Base-by-base conservation (phyloP, 2,113 vertebrate species). In the Stigmatopora nigra region DNA sequence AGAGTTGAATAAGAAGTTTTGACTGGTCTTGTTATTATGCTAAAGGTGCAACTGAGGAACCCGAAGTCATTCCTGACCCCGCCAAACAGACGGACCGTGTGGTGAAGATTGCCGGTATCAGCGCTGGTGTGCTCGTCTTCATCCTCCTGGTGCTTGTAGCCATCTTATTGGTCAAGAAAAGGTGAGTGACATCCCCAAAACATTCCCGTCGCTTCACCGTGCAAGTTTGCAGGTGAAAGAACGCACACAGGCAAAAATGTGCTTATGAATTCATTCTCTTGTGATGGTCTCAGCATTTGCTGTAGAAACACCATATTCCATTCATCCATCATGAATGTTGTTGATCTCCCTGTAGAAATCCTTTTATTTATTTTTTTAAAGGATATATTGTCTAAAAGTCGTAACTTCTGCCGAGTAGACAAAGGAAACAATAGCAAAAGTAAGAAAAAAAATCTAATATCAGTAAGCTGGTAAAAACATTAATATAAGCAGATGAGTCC, bases 41-140 rank as follows among this genome's bases (percentile, higher is more conserved):
- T 87, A 67, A 81, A 94, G 96, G 94, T 85, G 94, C 95, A 75
- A 96, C 95, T 56, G 97, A 99, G 87, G 97, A 98, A 84, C 96
- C 95, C 45, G 95, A 99, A 74, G 95, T 98, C 78, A 93, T 98
- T 73, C 97, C 97, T 0, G 97, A 99, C 73, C 96, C 96, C 0
- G 94, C 93, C 16, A 98, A 98, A 71, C 96, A 98, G 86, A 97
- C 96, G 4, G 96, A 99, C 71, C 89, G 93, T 19, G 96, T 98
- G 74, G 95, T 99, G 85, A 99, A 99, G 88, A 99, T 99, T 36
- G 96, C 97, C 5, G 97, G 97, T 67, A 98, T 99, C 76, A 97
- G 95, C 76, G 94, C 96, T 3, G 95, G 93, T 3, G 94, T 97
- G 70, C 87, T 99, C 65, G 95, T 98, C 77, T 98, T 98, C 80